Conservation (phyloP, 2,888 invertebrate species). For the Argynnis bischoffii region DNA sequence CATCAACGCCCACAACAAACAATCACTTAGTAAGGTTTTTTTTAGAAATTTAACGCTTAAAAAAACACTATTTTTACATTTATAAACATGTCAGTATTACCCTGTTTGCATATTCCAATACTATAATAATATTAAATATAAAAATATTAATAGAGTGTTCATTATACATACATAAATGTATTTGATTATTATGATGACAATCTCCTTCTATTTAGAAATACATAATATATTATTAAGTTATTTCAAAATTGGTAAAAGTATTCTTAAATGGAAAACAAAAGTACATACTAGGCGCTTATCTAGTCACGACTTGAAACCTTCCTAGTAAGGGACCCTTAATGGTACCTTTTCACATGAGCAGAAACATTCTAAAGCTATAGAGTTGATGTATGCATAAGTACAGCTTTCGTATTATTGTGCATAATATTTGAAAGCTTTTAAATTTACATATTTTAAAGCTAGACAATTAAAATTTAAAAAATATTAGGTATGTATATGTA, state of each 20-base stretch:
- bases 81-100: too few species aligned
- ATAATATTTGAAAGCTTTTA: not conserved
- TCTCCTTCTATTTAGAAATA: not conserved
- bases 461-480: too few species aligned
- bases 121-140: too few species aligned
- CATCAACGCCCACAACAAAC: too few species aligned
- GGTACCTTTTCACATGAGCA: slow-evolving; percentile 42
- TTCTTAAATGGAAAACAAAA: slow-evolving; percentile 43
- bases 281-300: slow-evolving; percentile 44
- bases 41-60: too few species aligned
- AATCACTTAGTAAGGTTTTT: too few species aligned
- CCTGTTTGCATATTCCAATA: too few species aligned
- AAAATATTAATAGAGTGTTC: too few species aligned
- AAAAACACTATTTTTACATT: too few species aligned
- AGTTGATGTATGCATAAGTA: slow-evolving; percentile 21
- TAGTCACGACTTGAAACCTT: slow-evolving; percentile 47
- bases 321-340: slow-evolving; percentile 41
- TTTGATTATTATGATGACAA: not conserved
- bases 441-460: too few species aligned
- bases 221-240: slow-evolving; percentile 3
- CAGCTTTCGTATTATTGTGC: not conserved
- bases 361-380: slow-evolving; percentile 37
- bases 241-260: slow-evolving; percentile 11
- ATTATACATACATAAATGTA: too few species aligned
- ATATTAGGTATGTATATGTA: too few species aligned